phyloP scores from a whole-genome alignment of 2,888 invertebrate genomes.

The Drosophila koepferae region DNA sequence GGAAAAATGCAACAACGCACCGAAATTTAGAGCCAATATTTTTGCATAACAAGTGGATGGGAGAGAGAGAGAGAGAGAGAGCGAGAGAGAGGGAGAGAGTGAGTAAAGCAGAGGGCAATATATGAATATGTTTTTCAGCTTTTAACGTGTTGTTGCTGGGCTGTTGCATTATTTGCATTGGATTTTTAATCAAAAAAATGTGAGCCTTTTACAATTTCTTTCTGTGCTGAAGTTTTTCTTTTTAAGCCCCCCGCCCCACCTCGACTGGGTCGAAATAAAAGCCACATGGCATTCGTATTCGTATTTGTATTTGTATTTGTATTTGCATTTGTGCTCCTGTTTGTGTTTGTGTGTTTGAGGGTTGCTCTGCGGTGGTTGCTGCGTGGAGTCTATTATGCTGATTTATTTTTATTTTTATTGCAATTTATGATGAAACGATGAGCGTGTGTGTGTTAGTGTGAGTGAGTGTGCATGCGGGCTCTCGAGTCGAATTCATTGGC shows the following conservation, averaged over 20 bases:
- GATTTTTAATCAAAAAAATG: constrained; percentile 73
- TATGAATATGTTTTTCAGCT: constrained; percentile 47
- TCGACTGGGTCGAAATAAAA: constrained; percentile 1
- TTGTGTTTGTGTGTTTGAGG: constrained; percentile 40
- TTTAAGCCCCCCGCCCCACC: background rate
- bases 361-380: constrained; percentile 70
- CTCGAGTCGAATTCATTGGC: constrained; percentile 46
- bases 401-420: constrained; percentile 78
- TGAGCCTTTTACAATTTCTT: constrained; percentile 29
- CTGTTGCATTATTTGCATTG: constrained; percentile 69
- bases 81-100: background rate
- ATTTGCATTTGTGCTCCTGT: constrained; percentile 7
- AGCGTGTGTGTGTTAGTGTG: constrained; percentile 1
- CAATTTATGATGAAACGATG: constrained; percentile 65
- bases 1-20: constrained; percentile 58
- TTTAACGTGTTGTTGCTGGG: constrained; percentile 17
- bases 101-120: background rate
- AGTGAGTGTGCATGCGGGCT: constrained; percentile 13
- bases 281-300: constrained; percentile 27
- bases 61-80: background rate
- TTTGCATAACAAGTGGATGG: background rate
- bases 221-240: constrained; percentile 16
- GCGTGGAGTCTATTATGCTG: constrained; percentile 74
- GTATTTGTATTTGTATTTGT: constrained; percentile 7
- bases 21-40: constrained; percentile 4